Percentiles rank a stretch among this genome's conserved stretches.
Conservation (phyloP, 2,888 invertebrate species). For the Ophion ellenae region DNA sequence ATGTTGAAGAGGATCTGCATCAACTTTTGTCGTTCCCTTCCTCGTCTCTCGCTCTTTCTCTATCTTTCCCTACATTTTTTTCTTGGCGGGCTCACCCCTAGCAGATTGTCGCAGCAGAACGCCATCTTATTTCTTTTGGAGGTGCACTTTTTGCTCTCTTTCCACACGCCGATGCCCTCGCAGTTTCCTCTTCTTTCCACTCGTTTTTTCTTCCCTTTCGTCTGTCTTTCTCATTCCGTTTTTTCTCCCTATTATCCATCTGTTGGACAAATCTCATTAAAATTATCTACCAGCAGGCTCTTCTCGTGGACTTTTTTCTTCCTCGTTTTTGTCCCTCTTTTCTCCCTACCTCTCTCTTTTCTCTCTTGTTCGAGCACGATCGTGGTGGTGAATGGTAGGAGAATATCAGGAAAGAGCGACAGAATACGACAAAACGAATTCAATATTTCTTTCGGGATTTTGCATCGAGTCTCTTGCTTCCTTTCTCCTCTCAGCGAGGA, state of each 20-base stretch:
- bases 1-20: slow-evolving; percentile 28
- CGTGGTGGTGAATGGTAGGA: slow-evolving; percentile 2
- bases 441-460: slow-evolving; percentile 50
- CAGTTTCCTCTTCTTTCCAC: slow-evolving; percentile 54
- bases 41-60: not conserved
- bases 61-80: slow-evolving; percentile 13
- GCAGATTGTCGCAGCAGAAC: slow-evolving; percentile 64
- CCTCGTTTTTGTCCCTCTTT: slow-evolving; percentile 1
- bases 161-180: slow-evolving; percentile 33
- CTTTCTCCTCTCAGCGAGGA: not conserved
- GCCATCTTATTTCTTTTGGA: slow-evolving; percentile 63
- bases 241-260: slow-evolving; percentile 36
- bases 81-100: slow-evolving; percentile 36
- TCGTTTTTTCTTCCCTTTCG: slow-evolving; percentile 8
- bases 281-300: slow-evolving; percentile 75
- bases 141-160: slow-evolving; percentile 40
- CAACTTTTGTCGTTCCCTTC: not conserved
- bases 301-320: slow-evolving; percentile 62
- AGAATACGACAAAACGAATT: slow-evolving; percentile 50
- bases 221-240: slow-evolving; percentile 3
- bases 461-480: slow-evolving; percentile 16
- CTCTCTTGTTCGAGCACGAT: not conserved
- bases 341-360: not conserved
- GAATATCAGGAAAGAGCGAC: slow-evolving; percentile 36
- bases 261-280: slow-evolving; percentile 77